A percentile compares a stretch with the other conserved stretches of the same genome.
phyloP scores from a whole-genome alignment of 2,113 vertebrate genomes.

The Motacilla tschutschensis region DNA sequence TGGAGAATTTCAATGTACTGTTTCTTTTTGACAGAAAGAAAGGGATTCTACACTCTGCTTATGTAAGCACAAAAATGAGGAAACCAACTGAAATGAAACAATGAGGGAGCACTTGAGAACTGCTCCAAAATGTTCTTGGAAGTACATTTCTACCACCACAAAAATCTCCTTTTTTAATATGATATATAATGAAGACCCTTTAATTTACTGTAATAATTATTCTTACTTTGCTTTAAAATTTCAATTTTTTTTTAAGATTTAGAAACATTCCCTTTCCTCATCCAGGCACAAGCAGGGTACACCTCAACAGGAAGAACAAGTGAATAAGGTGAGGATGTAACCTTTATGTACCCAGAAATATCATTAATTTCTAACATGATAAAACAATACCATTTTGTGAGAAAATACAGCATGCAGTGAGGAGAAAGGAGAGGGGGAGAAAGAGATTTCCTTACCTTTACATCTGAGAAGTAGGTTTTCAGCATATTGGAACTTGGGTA shows the following conservation, averaged over 20 bases:
- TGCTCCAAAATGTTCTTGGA: slow-evolving; percentile 57
- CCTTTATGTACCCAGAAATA: background rate
- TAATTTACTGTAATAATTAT: background rate
- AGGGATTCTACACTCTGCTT: slow-evolving; percentile 74
- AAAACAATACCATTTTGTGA: background rate
- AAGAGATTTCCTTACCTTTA: slow-evolving; percentile 86
- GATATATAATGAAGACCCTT: background rate
- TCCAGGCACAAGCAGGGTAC: background rate
- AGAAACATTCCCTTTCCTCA: background rate
- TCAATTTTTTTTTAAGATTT: background rate
- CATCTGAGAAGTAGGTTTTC: slow-evolving; percentile 98
- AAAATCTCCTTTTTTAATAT: slow-evolving; percentile 39
- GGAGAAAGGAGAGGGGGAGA: background rate
- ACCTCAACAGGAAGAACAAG: slow-evolving; percentile 7
- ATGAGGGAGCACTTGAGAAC: slow-evolving; percentile 67
- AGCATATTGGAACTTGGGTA: slow-evolving; percentile 99
- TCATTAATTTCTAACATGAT: background rate
- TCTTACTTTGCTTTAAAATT: background rate
- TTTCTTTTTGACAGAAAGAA: slow-evolving; percentile 69
- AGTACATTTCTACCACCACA: slow-evolving; percentile 37
- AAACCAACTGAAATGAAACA: slow-evolving; percentile 71
- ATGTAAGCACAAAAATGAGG: slow-evolving; percentile 74
- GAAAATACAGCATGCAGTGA: background rate
- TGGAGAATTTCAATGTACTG: slow-evolving; percentile 78
- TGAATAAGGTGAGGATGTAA: background rate